Evolutionary conservation across 2,888 invertebrate species (phyloP), one percentile per base, ranked within the genome.

Genomic region (Chironomus riparius): DNA sequence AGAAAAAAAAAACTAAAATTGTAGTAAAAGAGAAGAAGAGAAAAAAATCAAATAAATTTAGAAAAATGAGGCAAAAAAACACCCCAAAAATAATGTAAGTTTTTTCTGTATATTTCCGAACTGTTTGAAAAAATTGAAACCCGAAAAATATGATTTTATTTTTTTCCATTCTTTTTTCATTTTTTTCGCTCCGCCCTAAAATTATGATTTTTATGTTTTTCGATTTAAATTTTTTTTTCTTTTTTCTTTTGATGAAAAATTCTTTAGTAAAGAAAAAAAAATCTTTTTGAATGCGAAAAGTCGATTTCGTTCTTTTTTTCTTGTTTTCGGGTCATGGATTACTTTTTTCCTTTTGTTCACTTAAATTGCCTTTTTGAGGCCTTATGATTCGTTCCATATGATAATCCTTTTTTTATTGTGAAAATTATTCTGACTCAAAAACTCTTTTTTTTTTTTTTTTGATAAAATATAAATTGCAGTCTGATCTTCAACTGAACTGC

Each of bases 131-230:
- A 38, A 68, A 47, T 28, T 28, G 28, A 74, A 73, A 65, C 22
- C 47, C 69, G 47, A 69, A 76, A 74, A 76, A 76, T 76, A 76
- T 76, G 69, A 76, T 69, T 76, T 76, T 69, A 73, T 73, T 73
- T 50, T 72, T 38, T 50, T 56, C n/a, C 56, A 56, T 56, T 56
- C 56, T 56, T 56, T 56, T 18, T 56, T 7, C 18, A 7, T 10
- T 38, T 38, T 73, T 47, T 62, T 65, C 48, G 76, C 76, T 76
- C 76, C 76, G 76, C 76, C 76, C 76, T 76, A 69, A 75, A 69
- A 62, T 76, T 74, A 74, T 74, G 68, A 74, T 65, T 74, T 74
- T 74, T 61, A 72, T 72, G 21, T 73, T 73, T 62, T 50, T 73
- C 74, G 68, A 74, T 74, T 74, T 74, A 74, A 74, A 74, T 74